Evolutionary conservation across 2,888 invertebrate genomes (phyloP).

Genomic region (Copidosoma aretas): DNA sequence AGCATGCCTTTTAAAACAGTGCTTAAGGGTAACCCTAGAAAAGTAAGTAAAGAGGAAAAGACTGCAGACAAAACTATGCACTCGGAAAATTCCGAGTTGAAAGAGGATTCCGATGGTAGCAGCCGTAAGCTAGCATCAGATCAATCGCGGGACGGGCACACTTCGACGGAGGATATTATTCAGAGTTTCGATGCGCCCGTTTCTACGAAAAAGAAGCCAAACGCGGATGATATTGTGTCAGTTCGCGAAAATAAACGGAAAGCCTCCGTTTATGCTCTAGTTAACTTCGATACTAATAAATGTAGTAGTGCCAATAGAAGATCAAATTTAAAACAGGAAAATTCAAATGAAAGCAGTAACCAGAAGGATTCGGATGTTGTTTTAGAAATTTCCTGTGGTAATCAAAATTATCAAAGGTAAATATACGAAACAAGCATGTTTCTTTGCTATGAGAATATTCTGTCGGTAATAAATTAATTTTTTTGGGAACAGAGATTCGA

Average conservation of each 20-base stretch:
- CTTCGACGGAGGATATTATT: constrained; percentile 43
- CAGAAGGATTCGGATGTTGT: constrained; percentile 29
- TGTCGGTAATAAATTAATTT: not conserved
- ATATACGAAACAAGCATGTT: not conserved
- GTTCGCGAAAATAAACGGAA: constrained; percentile 45
- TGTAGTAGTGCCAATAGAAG: constrained; percentile 40
- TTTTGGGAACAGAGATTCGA: constrained; percentile 9
- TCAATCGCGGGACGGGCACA: constrained; percentile 37
- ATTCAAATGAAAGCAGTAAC: constrained; percentile 18
- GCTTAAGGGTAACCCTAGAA: constrained; percentile 55
- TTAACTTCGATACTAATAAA: constrained; percentile 44
- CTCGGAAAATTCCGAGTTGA: constrained; percentile 42
- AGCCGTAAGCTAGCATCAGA: constrained; percentile 41
- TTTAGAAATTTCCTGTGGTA: constrained; percentile 22
- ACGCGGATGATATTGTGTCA: constrained; percentile 40
- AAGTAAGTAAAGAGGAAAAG: constrained; percentile 57
- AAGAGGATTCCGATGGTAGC: constrained; percentile 40
- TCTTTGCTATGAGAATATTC: not conserved
- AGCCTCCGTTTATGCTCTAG: constrained; percentile 46
- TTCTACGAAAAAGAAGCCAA: constrained; percentile 40
- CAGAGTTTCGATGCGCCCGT: constrained; percentile 43
- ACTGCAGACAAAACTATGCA: constrained; percentile 47
- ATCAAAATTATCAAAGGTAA: constrained; percentile 32
- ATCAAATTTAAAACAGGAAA: constrained; percentile 38
- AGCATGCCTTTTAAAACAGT: constrained; percentile 55